Evolutionary conservation across 2,797 vertebrate genomes (phyloP).

Genomic region (Neoniphon sammara): DNA sequence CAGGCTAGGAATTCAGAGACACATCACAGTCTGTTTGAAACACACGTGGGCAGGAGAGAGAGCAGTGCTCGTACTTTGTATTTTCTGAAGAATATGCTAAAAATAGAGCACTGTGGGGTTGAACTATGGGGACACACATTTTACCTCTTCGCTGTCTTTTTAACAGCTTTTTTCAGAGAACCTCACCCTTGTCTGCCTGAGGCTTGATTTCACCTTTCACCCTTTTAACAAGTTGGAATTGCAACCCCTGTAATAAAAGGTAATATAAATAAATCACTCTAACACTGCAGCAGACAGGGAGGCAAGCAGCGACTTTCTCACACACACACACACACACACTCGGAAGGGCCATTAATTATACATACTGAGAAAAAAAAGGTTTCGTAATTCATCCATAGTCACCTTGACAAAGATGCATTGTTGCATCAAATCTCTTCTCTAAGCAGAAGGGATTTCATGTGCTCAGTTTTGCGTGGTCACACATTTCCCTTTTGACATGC

Average conservation of each 20-base stretch:
- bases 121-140: constrained; percentile 9
- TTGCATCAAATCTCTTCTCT: constrained; percentile 19
- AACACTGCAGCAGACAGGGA: constrained; percentile 18
- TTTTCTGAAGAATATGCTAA: constrained; percentile 13
- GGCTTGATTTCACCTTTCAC: constrained; percentile 57
- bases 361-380: constrained; percentile 38
- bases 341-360: constrained; percentile 58
- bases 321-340: constrained; percentile 45
- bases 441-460: constrained; percentile 35
- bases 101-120: constrained; percentile 25
- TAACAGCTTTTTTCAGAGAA: constrained; percentile 20
- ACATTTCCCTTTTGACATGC: constrained; percentile 42
- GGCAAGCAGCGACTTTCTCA: constrained; percentile 51
- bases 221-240: constrained; percentile 49
- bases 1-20: constrained; percentile 33
- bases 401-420: constrained; percentile 36
- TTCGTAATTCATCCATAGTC: constrained; percentile 34
- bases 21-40: constrained; percentile 25
- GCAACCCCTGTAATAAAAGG: constrained; percentile 36
- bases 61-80: constrained; percentile 1
- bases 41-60: constrained; percentile 1
- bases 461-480: constrained; percentile 40
- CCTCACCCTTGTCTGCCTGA: constrained; percentile 43
- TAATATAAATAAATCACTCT: constrained; percentile 51
- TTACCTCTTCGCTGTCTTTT: constrained; percentile 23